Evolutionary conservation across 2,888 invertebrate genomes (phyloP).

Genomic region (Phengaris alcon): DNA sequence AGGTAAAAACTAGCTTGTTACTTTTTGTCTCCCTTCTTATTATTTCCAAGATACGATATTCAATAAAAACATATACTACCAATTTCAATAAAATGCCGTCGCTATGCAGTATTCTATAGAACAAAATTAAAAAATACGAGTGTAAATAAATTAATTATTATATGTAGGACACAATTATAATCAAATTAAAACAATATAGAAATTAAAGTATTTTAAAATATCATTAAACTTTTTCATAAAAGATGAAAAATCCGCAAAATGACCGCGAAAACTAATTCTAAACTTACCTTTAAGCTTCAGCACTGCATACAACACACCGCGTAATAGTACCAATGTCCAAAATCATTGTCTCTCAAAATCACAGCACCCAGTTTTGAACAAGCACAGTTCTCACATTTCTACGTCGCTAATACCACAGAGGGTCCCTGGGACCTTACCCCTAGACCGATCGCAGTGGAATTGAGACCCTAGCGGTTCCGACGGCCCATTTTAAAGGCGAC

Average conservation of each 20-base stretch:
- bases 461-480: conserved; percentile 57
- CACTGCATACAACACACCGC: conserved; percentile 47
- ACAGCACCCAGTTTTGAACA: conserved; percentile 51
- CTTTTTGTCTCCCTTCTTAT: not conserved
- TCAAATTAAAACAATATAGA: not conserved
- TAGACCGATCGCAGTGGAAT: conserved; percentile 55
- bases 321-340: conserved; percentile 49
- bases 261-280: conserved; percentile 25
- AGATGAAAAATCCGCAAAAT: not conserved
- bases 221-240: not conserved
- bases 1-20: not conserved
- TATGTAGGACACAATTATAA: too few species aligned
- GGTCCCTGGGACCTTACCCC: conserved; percentile 48
- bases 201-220: not conserved
- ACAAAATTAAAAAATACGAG: too few species aligned
- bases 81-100: too few species aligned
- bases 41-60: not conserved
- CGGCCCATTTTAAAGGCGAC: conserved; percentile 54
- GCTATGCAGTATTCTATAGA: too few species aligned
- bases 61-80: too few species aligned
- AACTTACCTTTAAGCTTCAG: conserved; percentile 58
- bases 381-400: conserved; percentile 50
- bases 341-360: conserved; percentile 51
- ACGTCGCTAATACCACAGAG: conserved; percentile 45
- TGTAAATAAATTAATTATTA: too few species aligned